phyloP scores from a whole-genome alignment of 2,113 vertebrate genomes.

The zebrafish (Danio rerio) region DNA sequence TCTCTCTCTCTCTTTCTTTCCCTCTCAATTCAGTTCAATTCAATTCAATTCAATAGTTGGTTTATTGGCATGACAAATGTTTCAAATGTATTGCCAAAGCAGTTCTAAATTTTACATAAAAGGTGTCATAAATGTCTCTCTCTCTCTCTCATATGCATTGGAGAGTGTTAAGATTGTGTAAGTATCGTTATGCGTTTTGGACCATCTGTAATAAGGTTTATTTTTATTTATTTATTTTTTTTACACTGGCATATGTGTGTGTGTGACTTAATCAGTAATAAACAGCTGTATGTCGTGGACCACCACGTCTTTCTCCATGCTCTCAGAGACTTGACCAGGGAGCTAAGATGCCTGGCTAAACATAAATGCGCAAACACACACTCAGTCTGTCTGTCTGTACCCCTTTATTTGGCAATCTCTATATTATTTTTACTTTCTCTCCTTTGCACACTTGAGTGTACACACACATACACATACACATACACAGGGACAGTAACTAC shows the following conservation, averaged over 20 bases:
- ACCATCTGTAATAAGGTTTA: not conserved
- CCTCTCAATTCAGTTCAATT: too few relatives aligned
- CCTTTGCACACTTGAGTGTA: not conserved
- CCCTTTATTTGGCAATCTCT: not conserved
- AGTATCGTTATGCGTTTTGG: not conserved
- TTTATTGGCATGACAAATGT: too few relatives aligned
- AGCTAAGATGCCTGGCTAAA: not conserved
- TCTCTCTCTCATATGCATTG: not conserved
- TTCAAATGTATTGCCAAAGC: too few relatives aligned
- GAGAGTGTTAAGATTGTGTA: not conserved
- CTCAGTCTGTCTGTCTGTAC: not conserved
- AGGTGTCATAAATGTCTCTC: too few relatives aligned
- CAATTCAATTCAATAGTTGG: too few relatives aligned
- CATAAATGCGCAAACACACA: not conserved
- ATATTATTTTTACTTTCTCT: not conserved
- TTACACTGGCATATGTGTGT: not conserved
- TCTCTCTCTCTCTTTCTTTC: too few relatives aligned
- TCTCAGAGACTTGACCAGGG: not conserved
- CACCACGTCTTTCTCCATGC: conserved; percentile 19
- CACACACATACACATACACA: not conserved
- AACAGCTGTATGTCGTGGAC: conserved; percentile 8
- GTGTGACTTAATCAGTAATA: conserved; percentile 28
- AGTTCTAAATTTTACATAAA: too few relatives aligned
- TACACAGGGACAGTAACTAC: conserved; percentile 24
- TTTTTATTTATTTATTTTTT: not conserved